A percentile compares a stretch with the other conserved stretches of the same genome.
phyloP scores from a whole-genome alignment of 2,888 invertebrate genomes.

The Mactromeris polynyma region DNA sequence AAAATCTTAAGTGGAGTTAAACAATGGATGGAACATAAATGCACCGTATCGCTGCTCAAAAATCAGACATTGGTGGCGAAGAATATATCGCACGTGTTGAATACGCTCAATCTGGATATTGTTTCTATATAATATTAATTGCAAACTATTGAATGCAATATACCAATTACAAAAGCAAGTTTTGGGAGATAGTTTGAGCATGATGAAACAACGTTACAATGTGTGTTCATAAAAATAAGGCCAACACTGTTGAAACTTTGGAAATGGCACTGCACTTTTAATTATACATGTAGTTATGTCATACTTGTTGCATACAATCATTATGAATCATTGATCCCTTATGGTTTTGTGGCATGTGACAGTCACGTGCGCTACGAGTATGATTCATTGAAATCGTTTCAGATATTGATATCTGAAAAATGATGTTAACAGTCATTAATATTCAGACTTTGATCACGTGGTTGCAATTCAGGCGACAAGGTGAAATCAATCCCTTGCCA shows the following conservation, averaged over 20 bases:
- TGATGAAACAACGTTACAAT: no score
- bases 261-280: no score
- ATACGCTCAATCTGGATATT: no score
- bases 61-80: not conserved
- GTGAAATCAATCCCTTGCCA: not conserved
- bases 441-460: not conserved
- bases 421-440: not conserved
- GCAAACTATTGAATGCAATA: no score
- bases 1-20: not conserved
- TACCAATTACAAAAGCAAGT: no score
- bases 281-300: not conserved
- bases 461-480: not conserved
- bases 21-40: not conserved
- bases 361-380: not conserved
- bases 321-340: slow-evolving; percentile 1
- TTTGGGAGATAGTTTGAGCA: no score
- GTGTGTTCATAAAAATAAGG: no score
- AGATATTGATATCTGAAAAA: not conserved
- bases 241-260: no score
- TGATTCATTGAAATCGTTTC: not conserved
- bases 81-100: no score
- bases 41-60: not conserved
- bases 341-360: not conserved
- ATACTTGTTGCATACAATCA: not conserved
- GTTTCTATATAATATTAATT: no score